Percentiles rank a stretch among this genome's conserved stretches.
phyloP scores from a whole-genome alignment of 2,888 invertebrate species.

The Pyrochroa serraticornis region DNA sequence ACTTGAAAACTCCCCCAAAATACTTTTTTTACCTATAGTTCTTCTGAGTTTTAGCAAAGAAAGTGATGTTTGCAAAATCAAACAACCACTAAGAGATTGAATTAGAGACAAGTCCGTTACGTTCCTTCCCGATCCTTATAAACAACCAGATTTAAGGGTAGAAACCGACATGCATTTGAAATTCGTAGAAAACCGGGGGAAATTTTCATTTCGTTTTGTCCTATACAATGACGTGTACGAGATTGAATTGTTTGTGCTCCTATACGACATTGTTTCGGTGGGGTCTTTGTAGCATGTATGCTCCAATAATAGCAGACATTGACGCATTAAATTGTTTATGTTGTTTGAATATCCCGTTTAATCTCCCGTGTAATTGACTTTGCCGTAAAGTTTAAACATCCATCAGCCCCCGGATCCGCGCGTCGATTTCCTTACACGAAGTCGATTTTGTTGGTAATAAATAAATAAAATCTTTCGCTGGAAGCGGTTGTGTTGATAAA shows the following conservation, averaged over 20 bases:
- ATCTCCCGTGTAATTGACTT: slow-evolving; percentile 29
- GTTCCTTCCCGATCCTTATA: neutral
- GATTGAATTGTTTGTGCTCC: slow-evolving; percentile 1
- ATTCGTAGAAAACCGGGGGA: too few species aligned
- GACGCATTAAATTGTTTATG: slow-evolving; percentile 30
- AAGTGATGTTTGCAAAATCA: slow-evolving; percentile 21
- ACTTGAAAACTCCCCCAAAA: slow-evolving; percentile 11
- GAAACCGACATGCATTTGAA: neutral
- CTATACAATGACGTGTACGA: too few species aligned
- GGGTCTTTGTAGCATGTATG: slow-evolving; percentile 9
- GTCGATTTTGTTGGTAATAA: slow-evolving; percentile 11
- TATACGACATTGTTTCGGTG: slow-evolving; percentile 1
- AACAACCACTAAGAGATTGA: slow-evolving; percentile 18
- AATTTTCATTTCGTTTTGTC: neutral
- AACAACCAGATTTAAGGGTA: neutral
- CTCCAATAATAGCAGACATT: slow-evolving; percentile 25
- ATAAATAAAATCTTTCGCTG: slow-evolving; percentile 13
- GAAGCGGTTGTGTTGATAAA: slow-evolving; percentile 4
- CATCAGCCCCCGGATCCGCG: slow-evolving; percentile 12
- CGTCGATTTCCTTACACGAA: slow-evolving; percentile 8
- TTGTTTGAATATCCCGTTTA: slow-evolving; percentile 24
- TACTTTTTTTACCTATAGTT: slow-evolving; percentile 19
- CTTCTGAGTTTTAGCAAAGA: slow-evolving; percentile 14
- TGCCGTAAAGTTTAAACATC: slow-evolving; percentile 28
- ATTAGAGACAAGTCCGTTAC: neutral